These are phyloP conservation scores for Montipora cactus DNA, from an alignment of 64 coral and sea anemone genomes.

Conservation along the genomic window DNA sequence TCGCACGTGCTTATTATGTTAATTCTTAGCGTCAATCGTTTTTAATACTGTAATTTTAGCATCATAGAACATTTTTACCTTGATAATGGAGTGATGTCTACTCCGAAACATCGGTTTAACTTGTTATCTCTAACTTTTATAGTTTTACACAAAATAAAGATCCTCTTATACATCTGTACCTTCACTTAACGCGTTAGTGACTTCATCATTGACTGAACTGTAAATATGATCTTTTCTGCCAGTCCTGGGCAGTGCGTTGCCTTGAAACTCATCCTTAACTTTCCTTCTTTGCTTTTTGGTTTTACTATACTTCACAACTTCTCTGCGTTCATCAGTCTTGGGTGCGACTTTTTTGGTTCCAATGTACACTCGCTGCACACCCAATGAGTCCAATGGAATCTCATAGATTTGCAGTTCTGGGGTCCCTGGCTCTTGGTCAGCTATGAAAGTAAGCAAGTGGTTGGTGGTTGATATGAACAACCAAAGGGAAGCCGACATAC, in stretches of 20 bases:
- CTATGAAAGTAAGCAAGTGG: neutral
- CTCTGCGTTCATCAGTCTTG: slow-evolving; percentile 31
- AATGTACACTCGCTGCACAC: slow-evolving; percentile 49
- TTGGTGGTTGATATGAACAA: neutral
- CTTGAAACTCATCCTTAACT: slow-evolving; percentile 18
- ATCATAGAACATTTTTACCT: too few relatives aligned
- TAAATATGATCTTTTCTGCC: slow-evolving; percentile 42
- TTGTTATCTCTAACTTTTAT: too few relatives aligned
- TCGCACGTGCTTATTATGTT: too few relatives aligned
- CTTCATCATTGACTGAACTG: slow-evolving; percentile 63
- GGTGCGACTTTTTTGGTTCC: slow-evolving; percentile 81
- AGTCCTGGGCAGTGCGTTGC: slow-evolving; percentile 10
- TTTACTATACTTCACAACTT: slow-evolving; percentile 4
- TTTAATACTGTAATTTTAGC: too few relatives aligned
- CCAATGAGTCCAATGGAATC: slow-evolving; percentile 84
- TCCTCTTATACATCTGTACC: slow-evolving; percentile 1
- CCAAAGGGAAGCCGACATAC: neutral
- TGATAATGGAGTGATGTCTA: too few relatives aligned
- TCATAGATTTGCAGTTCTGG: slow-evolving; percentile 88
- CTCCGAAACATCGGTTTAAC: too few relatives aligned
- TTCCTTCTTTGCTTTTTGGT: slow-evolving; percentile 68
- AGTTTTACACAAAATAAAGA: neutral
- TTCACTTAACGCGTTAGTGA: slow-evolving; percentile 61
- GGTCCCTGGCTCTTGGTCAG: slow-evolving; percentile 70
- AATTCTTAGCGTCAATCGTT: too few relatives aligned